phyloP scores from a whole-genome alignment of 53 echinoderm and acorn worm genomes.

The Henricia sp. region DNA sequence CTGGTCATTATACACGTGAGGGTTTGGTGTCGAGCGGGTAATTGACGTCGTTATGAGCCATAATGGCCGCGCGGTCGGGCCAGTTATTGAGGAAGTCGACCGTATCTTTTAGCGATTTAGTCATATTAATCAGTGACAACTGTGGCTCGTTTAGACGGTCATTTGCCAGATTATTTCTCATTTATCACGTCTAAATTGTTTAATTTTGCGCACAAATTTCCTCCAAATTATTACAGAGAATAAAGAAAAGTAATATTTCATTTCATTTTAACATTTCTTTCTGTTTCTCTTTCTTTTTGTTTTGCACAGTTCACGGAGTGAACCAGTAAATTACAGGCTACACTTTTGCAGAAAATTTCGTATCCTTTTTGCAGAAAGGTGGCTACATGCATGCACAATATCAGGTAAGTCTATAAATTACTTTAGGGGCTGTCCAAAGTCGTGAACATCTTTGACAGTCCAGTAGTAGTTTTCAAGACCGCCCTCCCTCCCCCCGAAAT shows the following conservation, averaged over 20 bases:
- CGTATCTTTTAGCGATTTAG: constrained; percentile 47
- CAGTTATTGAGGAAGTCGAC: constrained; percentile 52
- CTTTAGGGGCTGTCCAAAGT: no score
- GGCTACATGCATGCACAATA: no score
- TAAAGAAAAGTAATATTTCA: background rate
- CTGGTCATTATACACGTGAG: constrained; percentile 44
- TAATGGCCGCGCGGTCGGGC: constrained; percentile 13
- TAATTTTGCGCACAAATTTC: background rate
- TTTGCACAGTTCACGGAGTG: no score
- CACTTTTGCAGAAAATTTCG: no score
- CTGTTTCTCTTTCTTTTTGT: no score
- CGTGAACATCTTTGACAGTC: no score
- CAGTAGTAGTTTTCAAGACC: no score
- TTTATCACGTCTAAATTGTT: constrained; percentile 31
- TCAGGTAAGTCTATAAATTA: no score
- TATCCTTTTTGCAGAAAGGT: no score
- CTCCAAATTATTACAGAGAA: background rate
- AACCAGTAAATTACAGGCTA: no score
- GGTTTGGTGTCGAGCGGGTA: constrained; percentile 39
- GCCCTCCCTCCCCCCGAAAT: no score
- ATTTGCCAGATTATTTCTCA: constrained; percentile 40
- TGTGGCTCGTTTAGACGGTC: constrained; percentile 23
- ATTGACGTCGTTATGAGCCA: constrained; percentile 49
- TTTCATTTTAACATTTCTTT: no score
- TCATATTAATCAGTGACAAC: constrained; percentile 37